Conservation (phyloP, 2,113 vertebrate genomes). For the Siniperca knerii region DNA sequence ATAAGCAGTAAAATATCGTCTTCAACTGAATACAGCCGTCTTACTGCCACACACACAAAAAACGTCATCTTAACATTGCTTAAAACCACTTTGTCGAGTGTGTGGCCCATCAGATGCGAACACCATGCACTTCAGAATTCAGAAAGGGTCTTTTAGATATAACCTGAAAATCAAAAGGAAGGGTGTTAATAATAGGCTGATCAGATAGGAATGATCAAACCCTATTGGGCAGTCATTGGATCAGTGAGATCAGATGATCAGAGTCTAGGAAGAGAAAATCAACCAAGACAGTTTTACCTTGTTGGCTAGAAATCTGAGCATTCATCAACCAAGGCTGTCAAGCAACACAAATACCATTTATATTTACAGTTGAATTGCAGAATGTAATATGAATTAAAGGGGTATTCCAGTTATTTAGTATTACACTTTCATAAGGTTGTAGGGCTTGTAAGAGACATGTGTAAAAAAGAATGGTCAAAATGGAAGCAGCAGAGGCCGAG, state of each 20-base stretch:
- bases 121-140: background rate
- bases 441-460: background rate
- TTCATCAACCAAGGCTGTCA: background rate
- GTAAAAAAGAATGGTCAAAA: background rate
- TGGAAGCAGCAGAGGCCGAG: background rate
- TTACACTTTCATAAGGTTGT: background rate
- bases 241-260: background rate
- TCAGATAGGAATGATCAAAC: background rate
- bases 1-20: background rate
- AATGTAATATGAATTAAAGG: background rate
- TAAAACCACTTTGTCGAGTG: background rate
- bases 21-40: background rate
- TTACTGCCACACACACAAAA: background rate
- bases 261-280: no score
- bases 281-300: background rate
- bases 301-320: no score
- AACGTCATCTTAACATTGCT: background rate
- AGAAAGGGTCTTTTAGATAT: constrained; percentile 70
- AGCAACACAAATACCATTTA: background rate
- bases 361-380: no score
- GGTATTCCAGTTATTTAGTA: background rate
- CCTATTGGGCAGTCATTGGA: background rate
- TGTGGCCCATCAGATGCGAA: background rate
- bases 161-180: background rate
- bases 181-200: no score